Evolutionary conservation across 92 coral and sea anemone genomes (phyloP).

Genomic region (Galaxea fascicularis): DNA sequence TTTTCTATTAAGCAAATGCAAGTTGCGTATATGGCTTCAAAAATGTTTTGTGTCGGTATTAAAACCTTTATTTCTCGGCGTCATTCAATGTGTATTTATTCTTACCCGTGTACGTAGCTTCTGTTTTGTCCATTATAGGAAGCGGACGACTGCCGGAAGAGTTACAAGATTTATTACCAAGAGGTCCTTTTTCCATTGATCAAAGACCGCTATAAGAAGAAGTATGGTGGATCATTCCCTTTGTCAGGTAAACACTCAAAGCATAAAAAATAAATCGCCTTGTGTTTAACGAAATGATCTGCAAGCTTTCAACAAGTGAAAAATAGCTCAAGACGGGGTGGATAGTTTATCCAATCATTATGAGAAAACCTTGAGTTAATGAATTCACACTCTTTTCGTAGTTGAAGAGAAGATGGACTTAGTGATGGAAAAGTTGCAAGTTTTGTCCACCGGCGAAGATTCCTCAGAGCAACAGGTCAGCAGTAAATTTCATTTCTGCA

Average conservation of each 20-base stretch:
- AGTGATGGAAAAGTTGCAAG: slow-evolving; percentile 10
- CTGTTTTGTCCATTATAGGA: neutral
- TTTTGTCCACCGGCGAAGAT: neutral
- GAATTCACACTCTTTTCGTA: neutral
- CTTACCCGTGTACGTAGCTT: neutral
- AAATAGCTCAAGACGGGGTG: no score
- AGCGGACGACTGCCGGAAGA: neutral
- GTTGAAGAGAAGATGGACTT: slow-evolving; percentile 46
- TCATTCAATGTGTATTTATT: neutral
- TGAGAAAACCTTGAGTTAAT: neutral
- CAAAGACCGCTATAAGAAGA: slow-evolving; percentile 6
- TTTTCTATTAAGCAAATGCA: no score
- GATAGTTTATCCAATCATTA: no score
- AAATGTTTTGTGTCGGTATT: no score
- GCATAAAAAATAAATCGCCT: no score
- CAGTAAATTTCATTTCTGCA: no score
- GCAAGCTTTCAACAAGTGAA: no score
- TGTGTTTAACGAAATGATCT: no score
- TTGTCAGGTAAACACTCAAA: slow-evolving; percentile 10
- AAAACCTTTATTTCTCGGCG: no score
- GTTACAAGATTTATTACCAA: slow-evolving; percentile 1
- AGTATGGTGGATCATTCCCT: slow-evolving; percentile 32
- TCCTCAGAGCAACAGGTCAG: neutral
- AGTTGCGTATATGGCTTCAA: no score
- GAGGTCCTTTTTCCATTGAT: slow-evolving; percentile 17